Evolutionary conservation across 1,140 invertebrate species (phyloP).

Genomic region (Anthonomus grandis): DNA sequence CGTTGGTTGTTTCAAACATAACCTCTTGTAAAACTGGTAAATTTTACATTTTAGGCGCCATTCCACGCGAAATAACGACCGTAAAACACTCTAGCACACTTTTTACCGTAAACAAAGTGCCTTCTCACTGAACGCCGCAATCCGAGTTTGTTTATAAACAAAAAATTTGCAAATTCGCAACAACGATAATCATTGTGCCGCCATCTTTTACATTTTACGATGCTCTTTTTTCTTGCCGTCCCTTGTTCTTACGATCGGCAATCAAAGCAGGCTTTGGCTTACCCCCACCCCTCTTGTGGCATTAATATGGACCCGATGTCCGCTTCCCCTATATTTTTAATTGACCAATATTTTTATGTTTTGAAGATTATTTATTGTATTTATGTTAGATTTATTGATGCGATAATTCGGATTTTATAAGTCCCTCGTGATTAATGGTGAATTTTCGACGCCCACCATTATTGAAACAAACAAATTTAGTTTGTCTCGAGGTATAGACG

Average conservation of each 20-base stretch:
- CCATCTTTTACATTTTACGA: slow-evolving; percentile 46
- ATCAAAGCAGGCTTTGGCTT: slow-evolving; percentile 35
- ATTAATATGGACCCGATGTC: slow-evolving; percentile 39
- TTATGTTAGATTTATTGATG: slow-evolving; percentile 6
- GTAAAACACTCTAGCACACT: slow-evolving; percentile 6
- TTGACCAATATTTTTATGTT: too few species aligned
- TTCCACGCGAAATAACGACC: slow-evolving; percentile 12
- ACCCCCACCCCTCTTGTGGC: slow-evolving; percentile 34
- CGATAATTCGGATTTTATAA: neutral
- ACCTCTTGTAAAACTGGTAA: slow-evolving; percentile 34
- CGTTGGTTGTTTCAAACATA: slow-evolving; percentile 38
- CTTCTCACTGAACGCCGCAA: slow-evolving; percentile 4
- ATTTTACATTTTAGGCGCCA: slow-evolving; percentile 17
- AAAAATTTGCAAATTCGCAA: slow-evolving; percentile 46
- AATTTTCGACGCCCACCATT: slow-evolving; percentile 24
- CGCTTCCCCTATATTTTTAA: slow-evolving; percentile 19
- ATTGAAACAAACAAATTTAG: slow-evolving; percentile 17
- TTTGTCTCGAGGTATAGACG: too few species aligned
- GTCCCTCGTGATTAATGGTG: slow-evolving; percentile 5
- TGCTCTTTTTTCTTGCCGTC: slow-evolving; percentile 40
- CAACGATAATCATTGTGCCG: slow-evolving; percentile 41
- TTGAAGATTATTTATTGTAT: slow-evolving; percentile 3
- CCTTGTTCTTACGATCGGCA: slow-evolving; percentile 33
- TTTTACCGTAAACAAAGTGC: slow-evolving; percentile 1
- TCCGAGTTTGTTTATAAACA: slow-evolving; percentile 42